Conservation (phyloP, 2,888 invertebrate genomes). For the Clostera curtula region DNA sequence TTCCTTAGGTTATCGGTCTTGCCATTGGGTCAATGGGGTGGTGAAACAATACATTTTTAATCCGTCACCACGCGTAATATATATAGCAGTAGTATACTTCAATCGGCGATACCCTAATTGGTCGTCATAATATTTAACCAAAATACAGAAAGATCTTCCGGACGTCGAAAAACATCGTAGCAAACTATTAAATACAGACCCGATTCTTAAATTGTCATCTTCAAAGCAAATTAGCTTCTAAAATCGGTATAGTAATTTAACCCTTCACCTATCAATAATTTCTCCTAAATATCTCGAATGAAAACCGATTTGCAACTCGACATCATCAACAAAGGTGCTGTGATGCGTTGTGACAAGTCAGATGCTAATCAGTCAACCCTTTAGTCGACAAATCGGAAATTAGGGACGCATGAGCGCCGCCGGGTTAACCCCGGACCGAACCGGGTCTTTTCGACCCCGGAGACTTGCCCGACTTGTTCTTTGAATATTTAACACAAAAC, state of each 20-base stretch:
- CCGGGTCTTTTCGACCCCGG: conserved; percentile 48
- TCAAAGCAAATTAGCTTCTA: too few relatives aligned
- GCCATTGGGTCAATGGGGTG: too few relatives aligned
- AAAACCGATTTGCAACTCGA: conserved; percentile 27
- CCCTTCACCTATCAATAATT: conserved; percentile 21
- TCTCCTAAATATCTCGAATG: conserved; percentile 32
- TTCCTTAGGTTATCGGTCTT: too few relatives aligned
- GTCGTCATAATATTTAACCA: too few relatives aligned
- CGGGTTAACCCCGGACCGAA: conserved; percentile 54
- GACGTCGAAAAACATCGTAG: too few relatives aligned
- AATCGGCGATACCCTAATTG: too few relatives aligned
- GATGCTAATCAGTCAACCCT: conserved; percentile 73
- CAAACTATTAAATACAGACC: too few relatives aligned
- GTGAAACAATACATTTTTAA: too few relatives aligned
- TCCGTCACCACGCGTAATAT: too few relatives aligned
- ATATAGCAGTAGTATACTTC: too few relatives aligned
- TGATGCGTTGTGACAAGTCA: conserved; percentile 64
- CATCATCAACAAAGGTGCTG: conserved; percentile 47
- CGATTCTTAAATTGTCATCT: too few relatives aligned
- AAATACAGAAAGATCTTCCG: too few relatives aligned
- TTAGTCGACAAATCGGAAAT: conserved; percentile 73
- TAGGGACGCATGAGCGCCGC: conserved; percentile 69
- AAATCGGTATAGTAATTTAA: neutral
- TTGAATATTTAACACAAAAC: conserved; percentile 67
- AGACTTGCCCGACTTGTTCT: conserved; percentile 59